phyloP scores from a whole-genome alignment of 1,140 invertebrate species.

The Oedothorax gibbosus region DNA sequence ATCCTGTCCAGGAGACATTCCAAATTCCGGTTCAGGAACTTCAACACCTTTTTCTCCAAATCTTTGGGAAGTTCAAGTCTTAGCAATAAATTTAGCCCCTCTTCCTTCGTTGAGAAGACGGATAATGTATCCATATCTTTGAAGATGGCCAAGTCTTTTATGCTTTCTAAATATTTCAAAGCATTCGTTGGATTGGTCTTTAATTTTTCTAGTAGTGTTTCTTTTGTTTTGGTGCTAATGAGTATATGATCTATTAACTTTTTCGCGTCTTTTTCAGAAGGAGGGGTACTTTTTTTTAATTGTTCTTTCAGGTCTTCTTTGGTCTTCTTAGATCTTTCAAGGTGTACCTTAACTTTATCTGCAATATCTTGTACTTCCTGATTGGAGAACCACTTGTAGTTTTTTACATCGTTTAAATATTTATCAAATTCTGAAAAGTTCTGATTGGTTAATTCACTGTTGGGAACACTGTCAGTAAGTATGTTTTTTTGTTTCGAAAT shows the following conservation, averaged over 20 bases:
- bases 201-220: background rate
- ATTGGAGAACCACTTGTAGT: background rate
- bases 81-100: background rate
- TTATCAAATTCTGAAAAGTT: background rate
- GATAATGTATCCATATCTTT: background rate
- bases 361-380: background rate
- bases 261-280: background rate
- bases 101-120: background rate
- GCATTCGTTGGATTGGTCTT: background rate
- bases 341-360: background rate
- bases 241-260: background rate
- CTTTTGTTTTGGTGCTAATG: background rate
- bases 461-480: background rate
- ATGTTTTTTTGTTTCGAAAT: background rate
- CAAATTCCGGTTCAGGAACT: constrained; percentile 1
- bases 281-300: background rate
- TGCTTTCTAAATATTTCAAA: background rate
- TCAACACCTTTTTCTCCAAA: background rate
- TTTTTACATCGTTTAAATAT: background rate
- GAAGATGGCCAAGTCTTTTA: background rate
- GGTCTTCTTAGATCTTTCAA: background rate
- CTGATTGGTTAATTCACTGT: too few species aligned
- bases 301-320: background rate
- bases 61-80: background rate
- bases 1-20: constrained; percentile 24